Evolutionary conservation across 1,140 invertebrate genomes (phyloP), one percentile per base, ranked within the genome.

Genomic region (Marisa cornuarietis): DNA sequence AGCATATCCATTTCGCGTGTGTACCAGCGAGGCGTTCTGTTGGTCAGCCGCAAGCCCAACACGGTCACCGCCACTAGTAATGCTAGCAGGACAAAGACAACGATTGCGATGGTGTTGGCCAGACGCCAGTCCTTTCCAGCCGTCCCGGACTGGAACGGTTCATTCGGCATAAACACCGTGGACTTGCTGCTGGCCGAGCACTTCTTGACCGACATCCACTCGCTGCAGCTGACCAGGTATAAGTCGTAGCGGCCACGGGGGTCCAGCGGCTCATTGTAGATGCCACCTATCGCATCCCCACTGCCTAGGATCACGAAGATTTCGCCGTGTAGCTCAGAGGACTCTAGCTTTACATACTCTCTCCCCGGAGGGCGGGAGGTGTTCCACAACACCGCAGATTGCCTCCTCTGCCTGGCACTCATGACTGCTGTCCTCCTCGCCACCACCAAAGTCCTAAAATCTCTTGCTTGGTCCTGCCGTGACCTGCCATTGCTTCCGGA

Each of bases 181-280:
- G 62, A 8, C 16, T 54, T n/a, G 7, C 22, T 14, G 74, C 74
- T 76, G 61, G 65, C 74, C 24, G 74, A 63, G 58, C 18, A 76
- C 7, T 11, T 7, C 6, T 3, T 42, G 26, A 20, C 51, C 4
- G 11, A 11, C 74, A 62, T n/a, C 74, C 62, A 58, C 74, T 65
- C 10, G 74, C 58, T 76, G 74, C 65, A 63, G 58, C 31, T 63
- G 58, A 76, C 74, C 9, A 49, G 10, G 58, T 76, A 76, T 0
- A 76, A 9, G n/a, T 54, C 62, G 74, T 76, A 76, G 13, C 74
- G 74, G 31, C 74, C 61, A 20, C 24, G 9, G n/a, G 74, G 31
- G 61, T 42, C 65, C 26, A 76, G 74, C 2, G 9, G 74, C 20
- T 18, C 22, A 26, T 76, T 76, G 58, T 8, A 20, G 24, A 65